Conservation (phyloP, 1,140 invertebrate genomes). For the Nautilus pompilius region DNA sequence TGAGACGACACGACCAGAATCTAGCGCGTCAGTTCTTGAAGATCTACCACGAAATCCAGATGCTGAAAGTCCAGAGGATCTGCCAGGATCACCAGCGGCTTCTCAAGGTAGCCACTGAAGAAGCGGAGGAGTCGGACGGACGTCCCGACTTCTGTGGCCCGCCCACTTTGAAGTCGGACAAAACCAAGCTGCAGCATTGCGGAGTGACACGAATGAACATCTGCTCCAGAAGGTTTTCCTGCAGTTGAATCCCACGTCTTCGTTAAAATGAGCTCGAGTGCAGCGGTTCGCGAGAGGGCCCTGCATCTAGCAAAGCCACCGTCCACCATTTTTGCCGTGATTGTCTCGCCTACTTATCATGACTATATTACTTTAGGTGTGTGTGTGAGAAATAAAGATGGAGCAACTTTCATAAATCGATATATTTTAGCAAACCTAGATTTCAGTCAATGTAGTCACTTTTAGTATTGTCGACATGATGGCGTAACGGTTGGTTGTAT, state of each 20-base stretch:
- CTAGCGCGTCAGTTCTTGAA: slow-evolving; percentile 12
- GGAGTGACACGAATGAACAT: slow-evolving; percentile 17
- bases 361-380: no score
- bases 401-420: no score
- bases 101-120: slow-evolving; percentile 11
- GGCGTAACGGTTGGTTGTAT: no score
- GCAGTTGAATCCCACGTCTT: slow-evolving; percentile 10
- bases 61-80: slow-evolving; percentile 11
- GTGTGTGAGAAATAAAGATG: no score
- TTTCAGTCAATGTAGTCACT: no score
- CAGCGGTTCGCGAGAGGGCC: no score
- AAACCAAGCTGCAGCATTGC: slow-evolving; percentile 5
- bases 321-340: no score
- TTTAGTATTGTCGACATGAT: no score
- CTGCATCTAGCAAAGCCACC: no score
- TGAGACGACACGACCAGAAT: slow-evolving; percentile 10
- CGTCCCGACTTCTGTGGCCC: slow-evolving; percentile 11
- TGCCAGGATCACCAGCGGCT: slow-evolving; percentile 17
- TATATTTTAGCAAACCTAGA: no score
- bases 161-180: slow-evolving; percentile 8
- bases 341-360: no score
- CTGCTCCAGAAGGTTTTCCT: slow-evolving; percentile 13
- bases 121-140: background rate
- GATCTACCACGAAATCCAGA: slow-evolving; percentile 13
- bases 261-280: no score